Base-by-base conservation (phyloP, 2,888 invertebrate genomes). In the Phrixothrix hirtus region DNA sequence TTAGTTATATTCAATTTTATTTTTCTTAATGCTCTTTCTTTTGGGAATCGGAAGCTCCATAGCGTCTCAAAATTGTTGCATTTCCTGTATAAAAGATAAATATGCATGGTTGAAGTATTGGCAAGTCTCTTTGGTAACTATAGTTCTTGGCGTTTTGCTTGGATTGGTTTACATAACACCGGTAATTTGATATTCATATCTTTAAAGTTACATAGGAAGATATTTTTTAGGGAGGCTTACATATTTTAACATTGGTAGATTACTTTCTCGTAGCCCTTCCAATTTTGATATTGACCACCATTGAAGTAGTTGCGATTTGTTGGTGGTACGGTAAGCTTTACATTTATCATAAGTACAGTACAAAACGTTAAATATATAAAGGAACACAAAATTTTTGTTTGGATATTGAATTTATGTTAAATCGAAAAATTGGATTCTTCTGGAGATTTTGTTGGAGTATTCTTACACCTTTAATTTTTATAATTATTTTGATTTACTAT, bases 391-490 rank as follows among this genome's bases (percentile, higher is more conserved):
- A 86, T 47, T 77, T 88, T 49, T 81, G 86, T 61, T 76, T 79
- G 37, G 92, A 93, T 67, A 77, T 89, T 16, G 88, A 92, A 71
- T 92, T 86, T 69, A 92, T 92, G 92, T 74, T 89, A 63, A 83
- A 84, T 11, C 78, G 78, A 25, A 83, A 83, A 70, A 81, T 86
- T 0, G 81, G 85, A 72, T 63, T 83, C 21, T 92, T 90, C 70
- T 92, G 91, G 92, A 81, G 89, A 54, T 59, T 87, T 25, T 90
- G 89, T 61, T 93, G 92, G 92, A 82, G 83, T 0, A 32, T 89
- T 5, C 72, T 90, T 32, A 88, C 88, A 1, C 92, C 92, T 0
- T 63, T 81, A 0, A 77, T 88, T 49, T 84, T 91, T 80, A 75
- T 84, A 2, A 68, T 80, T 0, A 89, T 92, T 38, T 81, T 91